Conservation (phyloP, 2,797 vertebrate species). For the Sebastes wilsoni region DNA sequence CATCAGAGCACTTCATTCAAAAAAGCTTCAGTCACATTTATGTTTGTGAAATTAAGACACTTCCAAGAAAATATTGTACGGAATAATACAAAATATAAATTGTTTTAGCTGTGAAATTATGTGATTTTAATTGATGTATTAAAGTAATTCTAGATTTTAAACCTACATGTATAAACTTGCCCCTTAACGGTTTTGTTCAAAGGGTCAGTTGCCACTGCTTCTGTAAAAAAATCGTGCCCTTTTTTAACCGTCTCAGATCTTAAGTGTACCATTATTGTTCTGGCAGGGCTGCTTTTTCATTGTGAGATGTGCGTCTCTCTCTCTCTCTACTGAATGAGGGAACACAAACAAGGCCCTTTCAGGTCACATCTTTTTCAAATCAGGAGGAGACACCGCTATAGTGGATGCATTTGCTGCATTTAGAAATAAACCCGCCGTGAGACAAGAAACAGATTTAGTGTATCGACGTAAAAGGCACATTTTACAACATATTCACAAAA, state of each 20-base stretch:
- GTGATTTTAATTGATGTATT: neutral
- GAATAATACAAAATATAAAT: neutral
- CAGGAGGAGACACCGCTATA: constrained; percentile 36
- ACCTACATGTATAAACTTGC: neutral
- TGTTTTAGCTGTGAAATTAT: neutral
- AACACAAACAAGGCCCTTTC: constrained; percentile 63
- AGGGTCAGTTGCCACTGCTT: neutral
- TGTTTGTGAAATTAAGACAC: constrained; percentile 21
- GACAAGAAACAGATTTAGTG: constrained; percentile 4
- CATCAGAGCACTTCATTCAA: constrained; percentile 47
- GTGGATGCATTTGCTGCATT: constrained; percentile 29
- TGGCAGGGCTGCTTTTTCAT: constrained; percentile 36
- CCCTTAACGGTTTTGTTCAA: neutral
- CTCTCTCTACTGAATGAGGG: constrained; percentile 53
- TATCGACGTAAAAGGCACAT: constrained; percentile 14
- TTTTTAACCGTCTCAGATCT: constrained; percentile 24
- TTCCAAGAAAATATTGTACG: neutral
- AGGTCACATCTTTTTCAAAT: constrained; percentile 73
- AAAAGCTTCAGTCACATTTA: constrained; percentile 46
- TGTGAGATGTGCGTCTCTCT: constrained; percentile 39
- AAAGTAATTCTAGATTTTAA: neutral
- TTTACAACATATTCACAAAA: constrained; percentile 28
- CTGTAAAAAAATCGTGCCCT: neutral
- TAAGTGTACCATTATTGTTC: constrained; percentile 25
- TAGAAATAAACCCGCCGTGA: constrained; percentile 51